These are phyloP conservation scores for Clarias platycephalus DNA, from an alignment of 2,797 vertebrate genomes.

Conservation along the genomic window DNA sequence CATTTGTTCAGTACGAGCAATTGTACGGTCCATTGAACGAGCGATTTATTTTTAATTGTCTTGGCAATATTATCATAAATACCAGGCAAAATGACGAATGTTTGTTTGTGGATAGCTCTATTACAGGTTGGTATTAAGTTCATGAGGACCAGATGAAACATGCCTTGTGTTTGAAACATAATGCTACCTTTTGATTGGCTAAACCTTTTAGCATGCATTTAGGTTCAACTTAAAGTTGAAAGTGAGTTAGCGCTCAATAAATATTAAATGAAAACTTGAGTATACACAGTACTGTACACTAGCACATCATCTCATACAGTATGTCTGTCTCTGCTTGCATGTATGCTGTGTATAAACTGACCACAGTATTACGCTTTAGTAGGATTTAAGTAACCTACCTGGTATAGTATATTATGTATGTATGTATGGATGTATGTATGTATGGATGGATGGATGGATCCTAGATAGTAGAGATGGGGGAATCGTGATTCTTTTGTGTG, in stretches of 20 bases:
- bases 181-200: not conserved
- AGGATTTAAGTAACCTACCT: not conserved
- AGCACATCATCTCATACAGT: not conserved
- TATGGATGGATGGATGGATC: not conserved
- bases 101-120: not conserved
- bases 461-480: too few species aligned
- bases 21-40: too few species aligned
- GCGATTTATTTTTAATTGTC: too few species aligned
- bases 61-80: too few species aligned
- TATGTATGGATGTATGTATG: constrained; percentile 7
- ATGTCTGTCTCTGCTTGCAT: not conserved
- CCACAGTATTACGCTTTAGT: not conserved
- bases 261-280: not conserved
- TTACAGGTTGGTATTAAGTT: not conserved
- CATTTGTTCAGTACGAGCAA: too few species aligned
- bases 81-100: too few species aligned
- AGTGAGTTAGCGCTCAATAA: not conserved
- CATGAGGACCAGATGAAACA: not conserved
- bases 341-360: not conserved
- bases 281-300: too few species aligned
- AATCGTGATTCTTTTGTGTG: too few species aligned
- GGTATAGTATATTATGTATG: not conserved
- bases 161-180: not conserved
- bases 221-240: not conserved
- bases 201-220: not conserved